Base-by-base conservation (phyloP, 1,140 invertebrate species). In the Heliconius congener region DNA sequence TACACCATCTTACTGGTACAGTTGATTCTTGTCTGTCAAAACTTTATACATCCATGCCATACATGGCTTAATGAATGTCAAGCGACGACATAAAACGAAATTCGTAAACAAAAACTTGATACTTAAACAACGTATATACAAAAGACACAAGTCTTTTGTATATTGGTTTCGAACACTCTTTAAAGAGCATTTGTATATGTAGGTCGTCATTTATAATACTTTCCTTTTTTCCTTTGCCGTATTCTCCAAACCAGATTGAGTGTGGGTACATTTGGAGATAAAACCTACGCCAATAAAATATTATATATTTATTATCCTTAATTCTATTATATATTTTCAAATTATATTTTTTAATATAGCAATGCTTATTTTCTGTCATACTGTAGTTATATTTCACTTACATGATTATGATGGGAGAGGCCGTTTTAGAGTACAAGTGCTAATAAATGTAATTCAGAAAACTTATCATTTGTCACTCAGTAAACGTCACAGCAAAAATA, bases 1-100 rank as follows among this genome's bases (percentile, higher is more conserved):
- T 80, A 80, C 78, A 79, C 57, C 57, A 75, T 34, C 71, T 30
- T 66, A 66, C 60, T 66, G 8, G 60, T 34, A 39, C 23, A 55
- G 76, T 80, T 73, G 77, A n/a, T 78, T 84, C 37, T 80, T 79
- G 79, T 82, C 81, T 81, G 81, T 81, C 79, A 86, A 82, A 81
- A 39, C 78, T 79, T 81, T 83, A 81, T 82, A 82, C 81, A 81
- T 83, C 79, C 78, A 37, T 57, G 60, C 77, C 79, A 55, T 83
- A 84, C 77, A 84, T 83, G 82, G 81, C 74, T 81, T 84, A 86
- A 84, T 83, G 82, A 82, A 85, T 84, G 73, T 71, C 78, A 82
- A 76, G 81, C 81, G 81, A 88, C 85, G 87, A 85, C 83, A 83
- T 86, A 86, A 83, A 89, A 90, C 84, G 81, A 76, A 82, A 71